phyloP scores from a whole-genome alignment of 1,140 invertebrate genomes.

The Drosophila fuyamai region DNA sequence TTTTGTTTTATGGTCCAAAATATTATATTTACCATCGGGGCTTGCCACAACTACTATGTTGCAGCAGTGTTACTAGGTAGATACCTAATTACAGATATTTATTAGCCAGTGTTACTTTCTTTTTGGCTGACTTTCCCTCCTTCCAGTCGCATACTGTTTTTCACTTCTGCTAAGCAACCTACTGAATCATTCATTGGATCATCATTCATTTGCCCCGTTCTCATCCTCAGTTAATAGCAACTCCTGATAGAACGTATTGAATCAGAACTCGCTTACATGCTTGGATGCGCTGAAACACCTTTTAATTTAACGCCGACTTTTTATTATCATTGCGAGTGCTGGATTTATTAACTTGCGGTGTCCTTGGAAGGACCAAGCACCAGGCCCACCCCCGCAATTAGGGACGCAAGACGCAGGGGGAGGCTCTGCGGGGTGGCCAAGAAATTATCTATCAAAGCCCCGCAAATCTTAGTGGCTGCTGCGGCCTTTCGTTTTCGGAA shows the following conservation, averaged over 20 bases:
- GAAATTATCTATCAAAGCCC: conserved; percentile 61
- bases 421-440: neutral
- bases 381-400: neutral
- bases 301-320: conserved; percentile 77
- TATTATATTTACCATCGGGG: too few species aligned
- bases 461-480: conserved; percentile 30
- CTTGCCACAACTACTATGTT: too few species aligned
- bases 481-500: conserved; percentile 3
- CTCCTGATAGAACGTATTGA: conserved; percentile 25
- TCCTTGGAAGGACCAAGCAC: neutral
- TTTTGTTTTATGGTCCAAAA: too few species aligned
- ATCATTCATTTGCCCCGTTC: conserved; percentile 16
- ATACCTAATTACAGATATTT: too few species aligned
- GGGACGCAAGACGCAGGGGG: neutral
- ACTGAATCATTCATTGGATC: conserved; percentile 46
- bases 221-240: conserved; percentile 3
- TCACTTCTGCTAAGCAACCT: conserved; percentile 17
- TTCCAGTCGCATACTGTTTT: conserved; percentile 7
- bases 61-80: too few species aligned
- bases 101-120: neutral
- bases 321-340: conserved; percentile 62
- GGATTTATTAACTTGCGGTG: conserved; percentile 67
- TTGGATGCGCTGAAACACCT: conserved; percentile 60
- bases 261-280: conserved; percentile 44
- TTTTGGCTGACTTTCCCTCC: neutral